Evolutionary conservation across 37 sponge, comb jelly and placozoan genomes (phyloP).

Genomic region (Mnemiopsis leidyi): DNA sequence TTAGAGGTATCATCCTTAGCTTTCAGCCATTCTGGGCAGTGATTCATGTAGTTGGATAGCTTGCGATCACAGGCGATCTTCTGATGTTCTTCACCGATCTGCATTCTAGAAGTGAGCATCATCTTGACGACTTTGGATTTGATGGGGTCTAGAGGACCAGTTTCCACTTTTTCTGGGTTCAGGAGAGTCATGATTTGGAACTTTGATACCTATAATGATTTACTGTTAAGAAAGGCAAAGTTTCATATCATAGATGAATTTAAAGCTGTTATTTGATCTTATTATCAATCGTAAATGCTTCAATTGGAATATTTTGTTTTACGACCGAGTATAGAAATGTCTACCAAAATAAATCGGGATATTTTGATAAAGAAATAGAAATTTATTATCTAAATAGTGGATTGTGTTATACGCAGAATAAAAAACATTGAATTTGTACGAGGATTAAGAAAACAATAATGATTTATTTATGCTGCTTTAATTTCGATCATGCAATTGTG

Average conservation of each 20-base stretch:
- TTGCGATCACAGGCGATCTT: neutral
- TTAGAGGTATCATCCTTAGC: neutral
- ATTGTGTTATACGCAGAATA: too few relatives aligned
- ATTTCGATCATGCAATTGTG: too few relatives aligned
- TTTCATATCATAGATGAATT: too few relatives aligned
- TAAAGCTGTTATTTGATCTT: too few relatives aligned
- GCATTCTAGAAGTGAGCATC: constrained; percentile 37
- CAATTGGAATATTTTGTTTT: too few relatives aligned
- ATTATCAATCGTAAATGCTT: too few relatives aligned
- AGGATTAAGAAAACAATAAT: too few relatives aligned
- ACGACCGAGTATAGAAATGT: too few relatives aligned
- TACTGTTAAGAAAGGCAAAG: neutral
- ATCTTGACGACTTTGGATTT: constrained; percentile 7
- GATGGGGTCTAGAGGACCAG: neutral
- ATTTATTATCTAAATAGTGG: too few relatives aligned
- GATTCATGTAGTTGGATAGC: constrained; percentile 19
- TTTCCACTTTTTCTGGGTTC: neutral
- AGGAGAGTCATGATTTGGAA: neutral
- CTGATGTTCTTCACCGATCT: neutral
- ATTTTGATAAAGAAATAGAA: too few relatives aligned
- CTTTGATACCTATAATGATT: neutral
- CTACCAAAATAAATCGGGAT: too few relatives aligned
- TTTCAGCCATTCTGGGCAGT: constrained; percentile 44
- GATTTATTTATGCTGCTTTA: neutral
- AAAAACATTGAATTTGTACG: too few relatives aligned